A percentile compares a stretch with the other conserved stretches of the same genome.
Evolutionary conservation across 2,797 vertebrate species (phyloP).

Genomic region (Austrolebias charrua): DNA sequence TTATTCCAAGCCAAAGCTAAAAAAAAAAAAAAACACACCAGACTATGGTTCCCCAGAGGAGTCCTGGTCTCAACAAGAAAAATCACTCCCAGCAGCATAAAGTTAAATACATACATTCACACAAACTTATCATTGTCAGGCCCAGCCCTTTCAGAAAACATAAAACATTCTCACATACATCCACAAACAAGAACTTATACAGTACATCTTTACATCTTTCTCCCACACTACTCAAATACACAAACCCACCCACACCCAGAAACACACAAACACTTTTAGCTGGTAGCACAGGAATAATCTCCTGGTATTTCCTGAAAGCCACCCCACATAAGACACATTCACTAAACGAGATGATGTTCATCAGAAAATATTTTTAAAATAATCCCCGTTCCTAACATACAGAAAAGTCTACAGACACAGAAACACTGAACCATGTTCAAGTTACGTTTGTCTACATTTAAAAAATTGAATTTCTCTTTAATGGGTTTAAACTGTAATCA

Average conservation of each 20-base stretch:
- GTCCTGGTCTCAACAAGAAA: background rate
- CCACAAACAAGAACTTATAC: conserved; percentile 13
- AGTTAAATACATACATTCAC: background rate
- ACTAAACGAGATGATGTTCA: conserved; percentile 29
- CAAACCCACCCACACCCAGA: conserved; percentile 46
- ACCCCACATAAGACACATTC: conserved; percentile 50
- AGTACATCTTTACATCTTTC: conserved; percentile 22
- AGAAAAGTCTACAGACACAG: conserved; percentile 17
- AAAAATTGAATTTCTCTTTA: too few relatives aligned
- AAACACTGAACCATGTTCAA: background rate
- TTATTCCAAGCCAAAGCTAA: too few relatives aligned
- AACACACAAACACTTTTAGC: conserved; percentile 41
- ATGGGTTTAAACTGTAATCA: too few relatives aligned
- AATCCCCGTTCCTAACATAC: conserved; percentile 12
- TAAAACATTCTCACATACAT: conserved; percentile 29
- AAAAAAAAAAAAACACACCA: background rate
- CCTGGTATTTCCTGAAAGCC: conserved; percentile 66
- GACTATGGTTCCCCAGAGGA: background rate
- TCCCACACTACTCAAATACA: conserved; percentile 48
- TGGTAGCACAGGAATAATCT: conserved; percentile 52
- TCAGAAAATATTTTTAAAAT: conserved; percentile 30
- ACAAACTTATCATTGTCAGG: background rate
- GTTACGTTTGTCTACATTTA: too few relatives aligned
- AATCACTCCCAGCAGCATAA: background rate
- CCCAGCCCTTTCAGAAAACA: conserved; percentile 14